Conservation (phyloP, 2,888 invertebrate species). For the Orchesella flavescens region DNA sequence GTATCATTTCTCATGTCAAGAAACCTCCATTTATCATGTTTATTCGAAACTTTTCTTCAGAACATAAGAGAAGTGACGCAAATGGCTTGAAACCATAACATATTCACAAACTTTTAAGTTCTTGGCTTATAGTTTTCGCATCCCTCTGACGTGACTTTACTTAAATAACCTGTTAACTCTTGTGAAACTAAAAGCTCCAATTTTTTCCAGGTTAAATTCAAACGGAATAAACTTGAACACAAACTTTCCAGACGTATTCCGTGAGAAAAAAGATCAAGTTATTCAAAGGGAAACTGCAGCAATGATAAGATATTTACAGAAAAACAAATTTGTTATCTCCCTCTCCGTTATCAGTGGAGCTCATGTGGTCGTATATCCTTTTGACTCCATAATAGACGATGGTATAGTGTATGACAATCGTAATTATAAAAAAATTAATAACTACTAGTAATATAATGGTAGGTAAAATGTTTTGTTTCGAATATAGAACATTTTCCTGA, state of each 20-base stretch:
- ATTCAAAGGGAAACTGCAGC: slow-evolving; percentile 65
- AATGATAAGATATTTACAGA: slow-evolving; percentile 62
- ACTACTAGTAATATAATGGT: too few relatives aligned
- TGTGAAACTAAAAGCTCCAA: not conserved
- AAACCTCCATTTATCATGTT: slow-evolving; percentile 6
- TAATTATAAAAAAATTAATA: not conserved
- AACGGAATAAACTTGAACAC: slow-evolving; percentile 65
- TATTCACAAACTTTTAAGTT: slow-evolving; percentile 13
- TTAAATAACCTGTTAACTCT: not conserved
- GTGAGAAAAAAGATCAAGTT: slow-evolving; percentile 18
- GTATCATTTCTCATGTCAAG: slow-evolving; percentile 23
- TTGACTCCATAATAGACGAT: slow-evolving; percentile 56
- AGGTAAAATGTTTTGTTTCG: too few relatives aligned
- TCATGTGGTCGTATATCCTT: slow-evolving; percentile 65
- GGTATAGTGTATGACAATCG: slow-evolving; percentile 32
- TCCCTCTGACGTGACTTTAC: not conserved
- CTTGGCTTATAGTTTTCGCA: not conserved
- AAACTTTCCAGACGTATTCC: slow-evolving; percentile 68
- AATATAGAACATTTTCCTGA: not conserved
- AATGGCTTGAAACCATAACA: not conserved
- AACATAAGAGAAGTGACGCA: not conserved
- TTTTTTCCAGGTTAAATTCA: slow-evolving; percentile 65
- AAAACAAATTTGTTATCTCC: slow-evolving; percentile 68
- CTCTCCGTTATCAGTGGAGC: slow-evolving; percentile 68
- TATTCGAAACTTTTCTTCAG: not conserved